A percentile compares a stretch with the other conserved stretches of the same genome.
These are phyloP conservation scores for Romanomermis culicivorax DNA, from an alignment of 2,888 invertebrate species.

Conservation along the genomic window DNA sequence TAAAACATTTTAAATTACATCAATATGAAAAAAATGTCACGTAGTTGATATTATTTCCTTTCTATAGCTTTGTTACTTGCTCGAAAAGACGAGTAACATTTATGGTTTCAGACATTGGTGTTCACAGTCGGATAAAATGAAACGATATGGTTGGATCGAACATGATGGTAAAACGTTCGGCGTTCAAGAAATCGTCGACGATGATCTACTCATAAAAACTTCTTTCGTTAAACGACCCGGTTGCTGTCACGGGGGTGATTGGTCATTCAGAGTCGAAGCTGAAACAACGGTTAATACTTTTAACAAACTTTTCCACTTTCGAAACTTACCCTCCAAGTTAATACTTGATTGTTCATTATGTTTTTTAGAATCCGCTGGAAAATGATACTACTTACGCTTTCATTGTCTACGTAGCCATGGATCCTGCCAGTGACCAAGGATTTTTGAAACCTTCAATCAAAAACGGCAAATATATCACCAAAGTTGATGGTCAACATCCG, in stretches of 20 bases:
- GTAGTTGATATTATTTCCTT: no score
- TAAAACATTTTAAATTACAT: no score
- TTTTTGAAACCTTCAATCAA: slow-evolving; percentile 31
- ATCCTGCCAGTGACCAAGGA: slow-evolving; percentile 28
- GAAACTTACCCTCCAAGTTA: background rate
- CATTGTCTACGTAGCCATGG: slow-evolving; percentile 10
- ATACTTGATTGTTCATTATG: background rate
- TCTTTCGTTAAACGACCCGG: slow-evolving; percentile 65
- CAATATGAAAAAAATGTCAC: slow-evolving; percentile 8
- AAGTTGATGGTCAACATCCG: slow-evolving; percentile 51
- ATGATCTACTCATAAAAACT: slow-evolving; percentile 47
- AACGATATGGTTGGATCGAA: slow-evolving; percentile 64
- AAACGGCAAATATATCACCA: slow-evolving; percentile 22
- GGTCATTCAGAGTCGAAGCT: slow-evolving; percentile 62
- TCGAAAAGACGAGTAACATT: no score
- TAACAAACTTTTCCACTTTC: background rate
- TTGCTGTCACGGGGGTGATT: slow-evolving; percentile 65
- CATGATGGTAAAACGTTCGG: slow-evolving; percentile 86
- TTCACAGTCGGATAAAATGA: slow-evolving; percentile 58
- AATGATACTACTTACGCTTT: slow-evolving; percentile 1
- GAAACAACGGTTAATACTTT: slow-evolving; percentile 37
- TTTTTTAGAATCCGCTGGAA: background rate
- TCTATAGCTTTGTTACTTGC: no score
- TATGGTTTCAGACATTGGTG: slow-evolving; percentile 89
- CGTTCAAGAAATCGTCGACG: slow-evolving; percentile 62